Conservation (phyloP, 1,140 invertebrate genomes). For the Drosophila willistoni region DNA sequence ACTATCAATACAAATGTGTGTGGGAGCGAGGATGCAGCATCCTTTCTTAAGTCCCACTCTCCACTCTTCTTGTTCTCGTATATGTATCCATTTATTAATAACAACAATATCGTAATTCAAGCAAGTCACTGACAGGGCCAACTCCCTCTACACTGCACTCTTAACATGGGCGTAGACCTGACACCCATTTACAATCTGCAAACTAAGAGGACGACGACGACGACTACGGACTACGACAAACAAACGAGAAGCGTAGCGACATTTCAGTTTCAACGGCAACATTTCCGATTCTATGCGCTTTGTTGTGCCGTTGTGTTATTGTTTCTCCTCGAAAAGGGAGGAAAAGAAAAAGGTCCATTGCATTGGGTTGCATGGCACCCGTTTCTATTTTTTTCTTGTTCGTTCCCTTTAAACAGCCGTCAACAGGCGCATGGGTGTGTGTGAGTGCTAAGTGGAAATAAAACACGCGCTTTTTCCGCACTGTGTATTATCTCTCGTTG, state of each 20-base stretch:
- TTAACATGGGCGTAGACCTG: constrained; percentile 57
- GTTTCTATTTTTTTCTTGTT: neutral
- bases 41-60: neutral
- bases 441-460: constrained; percentile 79
- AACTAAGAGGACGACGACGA: constrained; percentile 2
- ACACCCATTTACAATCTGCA: constrained; percentile 19
- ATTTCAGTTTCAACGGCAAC: constrained; percentile 82
- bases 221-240: constrained; percentile 21
- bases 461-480: constrained; percentile 80
- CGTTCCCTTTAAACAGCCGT: constrained; percentile 49
- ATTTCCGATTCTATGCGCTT: constrained; percentile 77
- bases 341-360: neutral
- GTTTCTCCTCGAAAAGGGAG: constrained; percentile 46
- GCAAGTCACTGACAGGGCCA: constrained; percentile 72
- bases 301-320: constrained; percentile 73
- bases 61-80: constrained; percentile 29
- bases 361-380: constrained; percentile 11
- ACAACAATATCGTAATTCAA: constrained; percentile 82
- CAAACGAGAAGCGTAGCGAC: constrained; percentile 66
- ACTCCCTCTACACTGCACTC: constrained; percentile 6
- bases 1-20: constrained; percentile 58
- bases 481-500: constrained; percentile 70
- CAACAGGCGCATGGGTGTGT: constrained; percentile 68
- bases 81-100: constrained; percentile 80
- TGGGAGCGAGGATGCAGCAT: constrained; percentile 5